phyloP scores from a whole-genome alignment of 2,113 vertebrate species.

The Sialia sialis region DNA sequence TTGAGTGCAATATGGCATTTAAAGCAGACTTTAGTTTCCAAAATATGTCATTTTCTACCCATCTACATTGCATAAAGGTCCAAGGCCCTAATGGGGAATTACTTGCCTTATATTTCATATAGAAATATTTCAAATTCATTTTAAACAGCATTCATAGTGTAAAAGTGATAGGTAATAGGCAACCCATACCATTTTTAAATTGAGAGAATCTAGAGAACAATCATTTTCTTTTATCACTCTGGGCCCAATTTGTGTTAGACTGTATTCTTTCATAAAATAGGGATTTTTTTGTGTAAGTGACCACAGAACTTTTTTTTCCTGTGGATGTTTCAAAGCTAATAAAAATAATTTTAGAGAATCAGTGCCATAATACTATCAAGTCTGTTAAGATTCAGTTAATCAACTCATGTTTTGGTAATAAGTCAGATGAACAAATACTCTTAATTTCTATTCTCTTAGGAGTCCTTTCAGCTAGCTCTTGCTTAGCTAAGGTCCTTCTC shows the following conservation, averaged over 20 bases:
- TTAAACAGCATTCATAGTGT: neutral
- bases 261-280: neutral
- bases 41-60: conserved; percentile 46
- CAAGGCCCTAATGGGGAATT: neutral
- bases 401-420: neutral
- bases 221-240: neutral
- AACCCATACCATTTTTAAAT: neutral
- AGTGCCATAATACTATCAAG: neutral
- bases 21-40: conserved; percentile 43
- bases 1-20: conserved; percentile 52
- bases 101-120: neutral
- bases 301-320: neutral
- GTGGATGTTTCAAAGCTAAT: neutral
- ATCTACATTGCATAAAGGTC: neutral
- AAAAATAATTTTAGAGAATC: neutral
- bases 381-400: neutral
- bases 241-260: neutral
- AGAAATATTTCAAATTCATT: neutral
- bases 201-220: neutral
- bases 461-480: neutral
- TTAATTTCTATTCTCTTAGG: neutral
- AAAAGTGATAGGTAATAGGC: neutral
- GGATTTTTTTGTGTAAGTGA: neutral
- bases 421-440: neutral
- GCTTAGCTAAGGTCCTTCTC: neutral